Evolutionary conservation across 2,888 invertebrate species (phyloP).

Genomic region (Aleiodes leptofemur): DNA sequence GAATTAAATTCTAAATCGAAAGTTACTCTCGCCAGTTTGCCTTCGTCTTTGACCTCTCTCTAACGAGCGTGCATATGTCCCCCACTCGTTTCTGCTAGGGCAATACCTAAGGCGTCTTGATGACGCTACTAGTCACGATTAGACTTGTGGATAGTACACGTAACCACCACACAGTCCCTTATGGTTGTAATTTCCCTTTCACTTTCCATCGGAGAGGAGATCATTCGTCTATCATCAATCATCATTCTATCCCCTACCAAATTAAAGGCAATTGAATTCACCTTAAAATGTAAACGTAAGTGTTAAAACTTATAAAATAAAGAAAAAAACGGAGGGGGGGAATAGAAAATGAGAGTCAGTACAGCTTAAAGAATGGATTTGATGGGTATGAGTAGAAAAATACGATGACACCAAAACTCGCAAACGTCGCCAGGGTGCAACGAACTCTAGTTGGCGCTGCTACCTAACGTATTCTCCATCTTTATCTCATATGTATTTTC

Average conservation of each 20-base stretch:
- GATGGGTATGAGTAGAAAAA: conserved; percentile 13
- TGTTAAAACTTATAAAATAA: not conserved
- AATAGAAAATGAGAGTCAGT: not conserved
- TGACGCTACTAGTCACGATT: conserved; percentile 53
- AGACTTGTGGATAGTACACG: conserved; percentile 45
- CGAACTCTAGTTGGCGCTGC: conserved; percentile 54
- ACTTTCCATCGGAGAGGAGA: conserved; percentile 17
- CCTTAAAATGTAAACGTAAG: conserved; percentile 7
- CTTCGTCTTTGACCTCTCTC: conserved; percentile 55
- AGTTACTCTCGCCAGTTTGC: conserved; percentile 32
- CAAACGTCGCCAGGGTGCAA: conserved; percentile 55
- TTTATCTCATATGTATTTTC: conserved; percentile 19
- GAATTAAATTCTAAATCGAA: conserved; percentile 31
- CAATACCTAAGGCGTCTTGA: conserved; percentile 45
- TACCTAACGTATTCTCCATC: conserved; percentile 19
- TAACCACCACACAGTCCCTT: conserved; percentile 32
- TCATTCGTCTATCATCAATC: not conserved
- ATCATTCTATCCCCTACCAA: not conserved
- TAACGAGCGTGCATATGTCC: conserved; percentile 13
- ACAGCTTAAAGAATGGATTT: not conserved
- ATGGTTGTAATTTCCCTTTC: conserved; percentile 43
- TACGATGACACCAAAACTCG: conserved; percentile 45
- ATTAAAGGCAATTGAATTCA: not conserved
- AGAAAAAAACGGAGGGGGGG: not conserved
- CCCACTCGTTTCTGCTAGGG: conserved; percentile 21